These are phyloP conservation scores for Drosophila bocqueti DNA, from an alignment of 1,140 invertebrate genomes.

Conservation along the genomic window DNA sequence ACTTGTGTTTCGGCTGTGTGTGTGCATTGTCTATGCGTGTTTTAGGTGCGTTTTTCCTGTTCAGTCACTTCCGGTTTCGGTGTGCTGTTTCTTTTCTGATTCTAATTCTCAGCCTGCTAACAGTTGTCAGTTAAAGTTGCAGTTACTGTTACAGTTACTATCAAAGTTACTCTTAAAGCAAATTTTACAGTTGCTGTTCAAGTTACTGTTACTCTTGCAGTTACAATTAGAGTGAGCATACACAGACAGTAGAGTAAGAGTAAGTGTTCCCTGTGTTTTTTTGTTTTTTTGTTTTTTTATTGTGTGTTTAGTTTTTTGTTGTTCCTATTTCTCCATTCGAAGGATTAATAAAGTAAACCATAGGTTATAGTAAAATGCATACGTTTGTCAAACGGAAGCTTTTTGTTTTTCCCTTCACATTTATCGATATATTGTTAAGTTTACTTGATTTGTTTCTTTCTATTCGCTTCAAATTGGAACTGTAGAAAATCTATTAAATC, in stretches of 20 bases:
- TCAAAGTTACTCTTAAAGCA: neutral
- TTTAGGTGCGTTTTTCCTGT: slow-evolving; percentile 11
- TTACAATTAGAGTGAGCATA: slow-evolving; percentile 42
- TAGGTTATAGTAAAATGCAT: slow-evolving; percentile 61
- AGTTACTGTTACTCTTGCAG: slow-evolving; percentile 1
- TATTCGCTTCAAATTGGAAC: slow-evolving; percentile 47
- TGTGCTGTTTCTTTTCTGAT: slow-evolving; percentile 14
- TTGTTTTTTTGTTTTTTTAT: neutral
- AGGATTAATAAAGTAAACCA: slow-evolving; percentile 32
- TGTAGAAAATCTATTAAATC: slow-evolving; percentile 70
- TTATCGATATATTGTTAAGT: slow-evolving; percentile 36
- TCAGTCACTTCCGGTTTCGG: slow-evolving; percentile 14
- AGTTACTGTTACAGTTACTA: slow-evolving; percentile 6
- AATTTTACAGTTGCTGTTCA: slow-evolving; percentile 5
- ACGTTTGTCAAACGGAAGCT: slow-evolving; percentile 67
- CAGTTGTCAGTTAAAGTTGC: slow-evolving; percentile 10
- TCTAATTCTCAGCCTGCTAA: slow-evolving; percentile 12
- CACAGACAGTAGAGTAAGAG: slow-evolving; percentile 27
- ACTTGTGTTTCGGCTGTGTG: slow-evolving; percentile 19
- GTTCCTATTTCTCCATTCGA: slow-evolving; percentile 21
- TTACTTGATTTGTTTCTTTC: slow-evolving; percentile 25
- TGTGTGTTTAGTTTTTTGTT: slow-evolving; percentile 1
- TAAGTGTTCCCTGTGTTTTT: slow-evolving; percentile 29
- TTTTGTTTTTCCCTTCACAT: slow-evolving; percentile 31
- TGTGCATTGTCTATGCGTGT: slow-evolving; percentile 19